phyloP scores from a whole-genome alignment of 2,888 invertebrate genomes.

The Melieria picta region DNA sequence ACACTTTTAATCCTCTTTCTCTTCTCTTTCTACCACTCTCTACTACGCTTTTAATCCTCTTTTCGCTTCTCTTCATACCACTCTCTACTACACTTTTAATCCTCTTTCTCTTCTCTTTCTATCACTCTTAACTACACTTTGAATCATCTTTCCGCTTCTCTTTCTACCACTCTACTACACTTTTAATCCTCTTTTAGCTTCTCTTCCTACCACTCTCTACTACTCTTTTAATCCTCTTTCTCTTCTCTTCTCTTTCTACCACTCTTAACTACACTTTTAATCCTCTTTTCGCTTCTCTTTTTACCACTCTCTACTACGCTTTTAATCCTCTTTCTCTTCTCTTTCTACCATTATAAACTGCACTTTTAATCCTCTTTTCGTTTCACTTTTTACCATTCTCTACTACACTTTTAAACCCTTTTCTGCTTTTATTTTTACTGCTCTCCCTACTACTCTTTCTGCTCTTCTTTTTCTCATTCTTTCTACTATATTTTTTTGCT shows the following conservation, averaged over 20 bases:
- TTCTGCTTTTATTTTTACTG: neutral
- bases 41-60: neutral
- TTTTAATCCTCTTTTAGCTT: neutral
- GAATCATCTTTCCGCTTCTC: no score
- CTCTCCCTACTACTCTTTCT: neutral
- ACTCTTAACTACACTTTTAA: neutral
- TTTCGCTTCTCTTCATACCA: no score
- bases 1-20: neutral
- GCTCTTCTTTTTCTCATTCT: neutral
- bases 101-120: neutral
- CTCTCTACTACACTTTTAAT: neutral
- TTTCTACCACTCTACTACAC: neutral
- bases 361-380: no score
- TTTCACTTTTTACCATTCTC: neutral
- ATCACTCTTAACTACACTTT: neutral
- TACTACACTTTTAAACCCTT: neutral
- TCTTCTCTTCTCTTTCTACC: neutral
- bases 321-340: neutral
- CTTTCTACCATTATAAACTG: neutral
- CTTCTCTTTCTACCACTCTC: neutral
- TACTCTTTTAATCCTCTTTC: neutral
- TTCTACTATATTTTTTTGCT: neutral
- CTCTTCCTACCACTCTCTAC: neutral
- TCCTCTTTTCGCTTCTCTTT: no score
- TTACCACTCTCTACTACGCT: neutral